Conservation (phyloP, 2,113 vertebrate species). For the Spermophilus dauricus region DNA sequence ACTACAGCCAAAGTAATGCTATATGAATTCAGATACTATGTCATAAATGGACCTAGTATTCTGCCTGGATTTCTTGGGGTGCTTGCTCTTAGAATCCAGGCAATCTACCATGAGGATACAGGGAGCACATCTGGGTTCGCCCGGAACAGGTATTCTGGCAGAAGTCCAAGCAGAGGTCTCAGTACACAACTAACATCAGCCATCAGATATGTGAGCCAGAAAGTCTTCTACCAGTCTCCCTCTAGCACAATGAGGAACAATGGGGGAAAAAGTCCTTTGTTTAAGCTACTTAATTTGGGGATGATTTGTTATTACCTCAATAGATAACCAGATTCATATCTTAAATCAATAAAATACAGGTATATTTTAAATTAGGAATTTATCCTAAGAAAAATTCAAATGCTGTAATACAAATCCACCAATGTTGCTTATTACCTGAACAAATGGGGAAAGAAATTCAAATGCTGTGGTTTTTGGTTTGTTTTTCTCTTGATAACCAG, state of each 20-base stretch:
- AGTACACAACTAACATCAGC: not conserved
- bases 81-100: not conserved
- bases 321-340: not conserved
- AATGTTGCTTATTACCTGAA: not conserved
- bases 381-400: constrained; percentile 7
- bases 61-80: not conserved
- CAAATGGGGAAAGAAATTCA: not conserved
- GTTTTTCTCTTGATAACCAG: not conserved
- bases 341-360: not conserved
- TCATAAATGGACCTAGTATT: not conserved
- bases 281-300: not conserved
- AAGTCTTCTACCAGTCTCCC: not conserved
- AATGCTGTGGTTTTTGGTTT: not conserved
- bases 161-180: not conserved
- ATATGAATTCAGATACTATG: not conserved
- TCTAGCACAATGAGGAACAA: not conserved
- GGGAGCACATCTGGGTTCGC: not conserved
- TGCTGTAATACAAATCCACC: not conserved
- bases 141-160: not conserved
- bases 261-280: not conserved
- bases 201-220: not conserved
- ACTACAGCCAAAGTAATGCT: not conserved
- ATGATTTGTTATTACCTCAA: not conserved
- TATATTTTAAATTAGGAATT: constrained; percentile 1
- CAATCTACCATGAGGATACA: not conserved